A percentile compares a stretch with the other conserved stretches of the same genome.
These are phyloP conservation scores for Euwallacea similis DNA, from an alignment of 1,140 invertebrate species.

Conservation along the genomic window DNA sequence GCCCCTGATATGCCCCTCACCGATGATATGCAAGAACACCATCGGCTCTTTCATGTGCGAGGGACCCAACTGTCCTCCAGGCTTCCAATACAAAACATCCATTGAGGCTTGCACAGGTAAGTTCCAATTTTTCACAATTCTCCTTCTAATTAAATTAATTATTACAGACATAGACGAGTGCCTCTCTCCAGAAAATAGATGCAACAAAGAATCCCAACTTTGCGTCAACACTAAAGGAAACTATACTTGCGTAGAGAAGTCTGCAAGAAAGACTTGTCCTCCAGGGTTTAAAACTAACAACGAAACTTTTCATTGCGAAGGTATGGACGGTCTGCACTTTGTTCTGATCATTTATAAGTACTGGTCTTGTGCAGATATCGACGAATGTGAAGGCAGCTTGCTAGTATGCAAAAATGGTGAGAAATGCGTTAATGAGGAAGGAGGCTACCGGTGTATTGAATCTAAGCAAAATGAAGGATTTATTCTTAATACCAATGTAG, in stretches of 20 bases:
- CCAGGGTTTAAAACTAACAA: constrained; percentile 68
- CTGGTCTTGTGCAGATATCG: constrained; percentile 61
- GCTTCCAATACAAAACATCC: constrained; percentile 60
- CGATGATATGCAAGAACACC: constrained; percentile 65
- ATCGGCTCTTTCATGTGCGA: constrained; percentile 68
- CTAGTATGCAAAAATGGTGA: constrained; percentile 65
- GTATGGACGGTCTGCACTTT: constrained; percentile 43
- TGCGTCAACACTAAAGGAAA: constrained; percentile 72
- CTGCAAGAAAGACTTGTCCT: constrained; percentile 62
- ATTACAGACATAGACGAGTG: constrained; percentile 80
- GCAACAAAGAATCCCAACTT: constrained; percentile 63
- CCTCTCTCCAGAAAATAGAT: constrained; percentile 60
- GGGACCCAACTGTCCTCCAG: constrained; percentile 62
- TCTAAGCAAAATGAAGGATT: constrained; percentile 6
- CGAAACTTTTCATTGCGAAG: constrained; percentile 56
- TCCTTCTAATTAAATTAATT: not conserved
- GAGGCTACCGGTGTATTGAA: constrained; percentile 69
- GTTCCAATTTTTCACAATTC: not conserved
- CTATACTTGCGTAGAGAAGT: constrained; percentile 66
- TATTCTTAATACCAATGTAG: constrained; percentile 8
- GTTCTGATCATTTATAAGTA: not conserved
- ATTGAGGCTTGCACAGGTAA: constrained; percentile 55
- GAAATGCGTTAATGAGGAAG: constrained; percentile 71
- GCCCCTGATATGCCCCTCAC: constrained; percentile 56
- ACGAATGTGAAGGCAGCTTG: constrained; percentile 71